phyloP scores from a whole-genome alignment of 92 coral and sea anemone genomes.

The Zoanthus sansibaricus region DNA sequence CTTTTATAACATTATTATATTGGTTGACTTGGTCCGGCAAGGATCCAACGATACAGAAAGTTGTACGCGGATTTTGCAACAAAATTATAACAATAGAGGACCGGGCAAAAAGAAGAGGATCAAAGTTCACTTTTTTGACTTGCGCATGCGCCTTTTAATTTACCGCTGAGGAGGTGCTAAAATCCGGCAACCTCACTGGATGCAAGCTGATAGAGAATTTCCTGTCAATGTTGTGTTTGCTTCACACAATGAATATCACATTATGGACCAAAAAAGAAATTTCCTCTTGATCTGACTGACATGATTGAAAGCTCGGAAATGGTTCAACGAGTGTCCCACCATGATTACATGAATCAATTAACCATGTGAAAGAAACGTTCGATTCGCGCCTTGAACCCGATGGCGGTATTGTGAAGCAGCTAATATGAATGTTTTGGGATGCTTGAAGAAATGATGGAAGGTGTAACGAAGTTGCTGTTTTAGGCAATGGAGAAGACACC shows the following conservation, averaged over 20 bases:
- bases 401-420: slow-evolving; percentile 33
- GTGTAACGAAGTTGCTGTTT: slow-evolving; percentile 12
- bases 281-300: slow-evolving; percentile 22
- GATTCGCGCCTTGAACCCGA: slow-evolving; percentile 25
- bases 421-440: slow-evolving; percentile 11
- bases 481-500: slow-evolving; percentile 44
- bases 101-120: neutral
- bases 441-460: slow-evolving; percentile 18
- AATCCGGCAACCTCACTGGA: slow-evolving; percentile 1
- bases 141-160: slow-evolving; percentile 8
- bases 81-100: neutral
- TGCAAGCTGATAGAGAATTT: neutral
- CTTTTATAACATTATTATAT: too few species aligned
- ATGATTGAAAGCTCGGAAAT: slow-evolving; percentile 22
- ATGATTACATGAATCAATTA: neutral
- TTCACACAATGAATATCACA: slow-evolving; percentile 19
- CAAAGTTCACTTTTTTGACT: neutral
- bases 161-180: slow-evolving; percentile 2
- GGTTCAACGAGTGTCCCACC: neutral
- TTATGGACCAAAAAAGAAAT: slow-evolving; percentile 26
- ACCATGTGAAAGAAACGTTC: slow-evolving; percentile 29
- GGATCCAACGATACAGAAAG: too few species aligned
- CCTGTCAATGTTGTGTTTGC: slow-evolving; percentile 11
- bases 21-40: too few species aligned
- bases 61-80: too few species aligned